Evolutionary conservation across 2,888 invertebrate genomes (phyloP).

Genomic region (Crocallis elinguaria): DNA sequence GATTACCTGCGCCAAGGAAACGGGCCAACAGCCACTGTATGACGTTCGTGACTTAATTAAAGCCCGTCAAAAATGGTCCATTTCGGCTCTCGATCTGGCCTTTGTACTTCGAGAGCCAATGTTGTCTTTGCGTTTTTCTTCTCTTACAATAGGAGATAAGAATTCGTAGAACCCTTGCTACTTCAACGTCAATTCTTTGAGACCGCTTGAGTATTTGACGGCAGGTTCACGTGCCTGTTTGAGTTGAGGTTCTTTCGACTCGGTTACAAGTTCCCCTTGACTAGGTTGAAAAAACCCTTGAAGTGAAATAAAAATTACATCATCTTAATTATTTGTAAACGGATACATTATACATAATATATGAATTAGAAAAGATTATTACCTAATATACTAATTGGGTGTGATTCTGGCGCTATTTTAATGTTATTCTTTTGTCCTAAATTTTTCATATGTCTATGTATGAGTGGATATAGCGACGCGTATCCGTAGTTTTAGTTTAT

Average conservation of each 20-base stretch:
- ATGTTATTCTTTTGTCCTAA: too few species aligned
- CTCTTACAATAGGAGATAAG: constrained; percentile 18
- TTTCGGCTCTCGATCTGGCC: constrained; percentile 49
- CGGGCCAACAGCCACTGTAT: constrained; percentile 53
- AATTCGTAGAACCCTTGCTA: constrained; percentile 22
- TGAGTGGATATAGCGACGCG: too few species aligned
- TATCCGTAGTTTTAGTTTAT: too few species aligned
- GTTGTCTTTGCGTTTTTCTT: constrained; percentile 30
- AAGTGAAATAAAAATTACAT: too few species aligned
- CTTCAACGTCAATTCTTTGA: constrained; percentile 23
- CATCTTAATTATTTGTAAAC: too few species aligned
- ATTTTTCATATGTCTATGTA: too few species aligned
- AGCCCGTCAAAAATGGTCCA: constrained; percentile 56
- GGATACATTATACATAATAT: too few species aligned
- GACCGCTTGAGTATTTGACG: constrained; percentile 7
- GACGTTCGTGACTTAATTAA: constrained; percentile 72
- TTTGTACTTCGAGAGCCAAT: constrained; percentile 32
- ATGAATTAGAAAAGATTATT: too few species aligned
- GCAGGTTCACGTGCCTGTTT: constrained; percentile 11
- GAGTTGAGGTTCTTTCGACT: constrained; percentile 7
- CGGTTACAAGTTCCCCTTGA: background rate
- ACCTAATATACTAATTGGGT: too few species aligned
- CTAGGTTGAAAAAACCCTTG: too few species aligned
- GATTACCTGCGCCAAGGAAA: constrained; percentile 66
- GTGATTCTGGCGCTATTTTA: too few species aligned